Percentiles rank a stretch among this genome's conserved stretches.
Evolutionary conservation across 2,888 invertebrate species (phyloP).

Genomic region (Diarsia rubi): DNA sequence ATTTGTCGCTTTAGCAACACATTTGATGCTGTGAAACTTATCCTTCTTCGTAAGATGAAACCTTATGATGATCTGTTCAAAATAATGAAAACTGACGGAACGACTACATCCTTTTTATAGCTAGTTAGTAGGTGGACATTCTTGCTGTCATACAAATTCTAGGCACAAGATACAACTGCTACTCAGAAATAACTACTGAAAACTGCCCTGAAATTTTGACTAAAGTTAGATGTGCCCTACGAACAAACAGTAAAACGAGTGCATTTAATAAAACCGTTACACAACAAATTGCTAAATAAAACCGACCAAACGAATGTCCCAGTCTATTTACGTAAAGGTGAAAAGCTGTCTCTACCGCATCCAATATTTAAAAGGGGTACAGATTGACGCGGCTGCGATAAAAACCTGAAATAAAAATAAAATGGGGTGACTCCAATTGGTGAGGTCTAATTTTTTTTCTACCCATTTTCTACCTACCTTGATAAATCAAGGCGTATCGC

Average conservation of each 20-base stretch:
- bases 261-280: conserved; percentile 64
- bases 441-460: conserved; percentile 76
- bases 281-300: conserved; percentile 53
- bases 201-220: conserved; percentile 1
- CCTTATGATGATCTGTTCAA: neutral
- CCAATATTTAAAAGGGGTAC: conserved; percentile 68
- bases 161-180: neutral
- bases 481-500: conserved; percentile 83
- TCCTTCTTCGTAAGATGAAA: neutral
- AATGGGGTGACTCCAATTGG: conserved; percentile 77
- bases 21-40: neutral
- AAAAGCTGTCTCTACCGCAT: conserved; percentile 60
- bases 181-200: neutral
- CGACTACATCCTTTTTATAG: neutral
- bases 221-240: neutral
- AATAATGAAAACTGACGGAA: neutral
- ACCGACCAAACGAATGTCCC: conserved; percentile 21
- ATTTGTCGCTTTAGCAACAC: neutral
- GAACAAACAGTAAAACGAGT: conserved; percentile 12
- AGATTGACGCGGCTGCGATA: conserved; percentile 62
- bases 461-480: conserved; percentile 71
- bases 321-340: conserved; percentile 60
- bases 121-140: neutral
- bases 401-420: conserved; percentile 68
- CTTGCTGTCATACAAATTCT: too few relatives aligned